Evolutionary conservation across 2,113 vertebrate species (phyloP).

Genomic region (Peromyscus leucopus): DNA sequence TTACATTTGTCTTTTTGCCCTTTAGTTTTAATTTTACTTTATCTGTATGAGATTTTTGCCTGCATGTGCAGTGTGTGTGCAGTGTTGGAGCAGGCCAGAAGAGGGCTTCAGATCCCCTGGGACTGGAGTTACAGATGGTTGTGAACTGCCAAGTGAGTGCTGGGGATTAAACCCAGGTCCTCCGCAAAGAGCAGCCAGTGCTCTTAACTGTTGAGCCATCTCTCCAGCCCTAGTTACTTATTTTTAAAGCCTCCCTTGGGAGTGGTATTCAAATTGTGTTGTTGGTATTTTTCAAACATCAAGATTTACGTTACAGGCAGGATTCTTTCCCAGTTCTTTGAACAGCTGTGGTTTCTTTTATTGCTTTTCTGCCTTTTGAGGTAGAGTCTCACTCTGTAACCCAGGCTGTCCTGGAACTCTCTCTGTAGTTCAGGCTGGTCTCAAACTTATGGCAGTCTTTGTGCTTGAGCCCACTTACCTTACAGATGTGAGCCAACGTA

Average conservation of each 20-base stretch:
- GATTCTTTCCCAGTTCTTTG: background rate
- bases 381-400: background rate
- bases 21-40: background rate
- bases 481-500: background rate
- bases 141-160: background rate
- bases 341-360: background rate
- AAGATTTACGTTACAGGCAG: background rate
- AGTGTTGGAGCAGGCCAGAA: background rate
- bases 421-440: background rate
- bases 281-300: background rate
- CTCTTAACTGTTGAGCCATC: background rate
- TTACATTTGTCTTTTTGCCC: background rate
- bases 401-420: background rate
- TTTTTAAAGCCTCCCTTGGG: background rate
- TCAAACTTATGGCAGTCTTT: background rate
- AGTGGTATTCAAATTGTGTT: background rate
- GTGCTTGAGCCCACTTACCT: background rate
- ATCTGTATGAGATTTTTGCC: background rate
- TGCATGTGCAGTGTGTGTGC: background rate
- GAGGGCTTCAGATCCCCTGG: background rate
- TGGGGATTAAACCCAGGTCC: background rate
- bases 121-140: background rate
- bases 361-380: background rate
- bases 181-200: background rate
- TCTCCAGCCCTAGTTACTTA: background rate